These are phyloP conservation scores for Pleuronectes platessa DNA, from an alignment of 2,113 vertebrate species.

Conservation along the genomic window DNA sequence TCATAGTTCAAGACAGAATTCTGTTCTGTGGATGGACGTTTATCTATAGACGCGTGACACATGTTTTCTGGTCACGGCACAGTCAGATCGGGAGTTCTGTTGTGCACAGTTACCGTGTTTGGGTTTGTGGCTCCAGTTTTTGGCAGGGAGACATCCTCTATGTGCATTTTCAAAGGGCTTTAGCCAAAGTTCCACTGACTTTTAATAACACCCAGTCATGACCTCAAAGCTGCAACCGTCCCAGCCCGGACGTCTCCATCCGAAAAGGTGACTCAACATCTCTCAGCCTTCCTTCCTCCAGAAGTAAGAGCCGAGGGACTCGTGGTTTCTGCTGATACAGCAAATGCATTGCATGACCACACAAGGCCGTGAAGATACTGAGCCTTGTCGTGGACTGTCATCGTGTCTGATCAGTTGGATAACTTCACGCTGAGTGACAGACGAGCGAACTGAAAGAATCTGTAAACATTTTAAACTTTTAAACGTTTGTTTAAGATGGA, in stretches of 20 bases:
- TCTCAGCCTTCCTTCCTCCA: not conserved
- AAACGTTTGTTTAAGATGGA: not conserved
- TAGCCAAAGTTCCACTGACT: too few relatives aligned
- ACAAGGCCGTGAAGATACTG: conserved; percentile 25
- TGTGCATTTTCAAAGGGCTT: too few relatives aligned
- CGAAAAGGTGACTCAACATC: not conserved
- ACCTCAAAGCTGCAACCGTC: too few relatives aligned
- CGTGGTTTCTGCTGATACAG: conserved; percentile 22
- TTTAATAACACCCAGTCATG: too few relatives aligned
- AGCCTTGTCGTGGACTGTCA: conserved; percentile 15
- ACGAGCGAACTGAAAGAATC: not conserved
- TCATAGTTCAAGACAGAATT: not conserved
- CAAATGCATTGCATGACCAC: not conserved
- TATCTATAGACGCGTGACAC: conserved; percentile 14
- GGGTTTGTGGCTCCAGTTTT: not conserved
- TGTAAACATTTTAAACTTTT: not conserved
- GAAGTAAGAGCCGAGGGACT: not conserved
- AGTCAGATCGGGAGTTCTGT: not conserved
- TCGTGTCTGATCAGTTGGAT: conserved; percentile 5
- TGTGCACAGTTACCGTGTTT: not conserved
- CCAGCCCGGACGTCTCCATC: not conserved
- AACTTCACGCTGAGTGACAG: not conserved
- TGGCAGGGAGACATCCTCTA: too few relatives aligned
- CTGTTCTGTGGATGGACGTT: not conserved
- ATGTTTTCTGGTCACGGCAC: conserved; percentile 2